A percentile compares a stretch with the other conserved stretches of the same genome.
phyloP scores from a whole-genome alignment of 2,113 vertebrate species.

The Grus americana region DNA sequence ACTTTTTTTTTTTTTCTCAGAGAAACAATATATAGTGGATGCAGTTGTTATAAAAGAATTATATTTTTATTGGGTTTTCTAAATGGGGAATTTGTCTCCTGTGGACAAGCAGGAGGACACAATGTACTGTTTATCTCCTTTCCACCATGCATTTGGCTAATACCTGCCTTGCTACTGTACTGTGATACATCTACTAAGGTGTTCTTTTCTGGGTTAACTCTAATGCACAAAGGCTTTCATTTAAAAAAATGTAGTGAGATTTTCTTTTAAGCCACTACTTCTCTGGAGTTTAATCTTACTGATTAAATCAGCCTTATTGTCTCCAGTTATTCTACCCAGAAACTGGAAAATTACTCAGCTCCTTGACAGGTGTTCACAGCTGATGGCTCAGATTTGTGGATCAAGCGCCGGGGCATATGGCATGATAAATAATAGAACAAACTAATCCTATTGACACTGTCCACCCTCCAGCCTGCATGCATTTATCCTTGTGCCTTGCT shows the following conservation, averaged over 20 bases:
- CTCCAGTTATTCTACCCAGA: neutral
- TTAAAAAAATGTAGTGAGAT: neutral
- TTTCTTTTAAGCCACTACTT: neutral
- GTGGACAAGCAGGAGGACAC: slow-evolving; percentile 17
- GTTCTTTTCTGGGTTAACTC: neutral
- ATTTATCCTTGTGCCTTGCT: neutral
- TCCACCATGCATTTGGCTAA: neutral
- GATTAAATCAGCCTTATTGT: neutral
- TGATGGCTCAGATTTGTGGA: neutral
- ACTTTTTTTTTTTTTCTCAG: neutral
- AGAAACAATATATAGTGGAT: neutral
- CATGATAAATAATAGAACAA: neutral
- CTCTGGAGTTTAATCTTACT: neutral
- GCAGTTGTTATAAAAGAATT: neutral
- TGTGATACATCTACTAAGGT: neutral
- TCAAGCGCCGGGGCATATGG: neutral
- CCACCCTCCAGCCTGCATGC: neutral
- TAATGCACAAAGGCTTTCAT: neutral
- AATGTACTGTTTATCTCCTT: slow-evolving; percentile 4
- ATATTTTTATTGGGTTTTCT: neutral
- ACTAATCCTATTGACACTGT: neutral
- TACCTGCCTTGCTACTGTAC: neutral
- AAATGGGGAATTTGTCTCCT: neutral
- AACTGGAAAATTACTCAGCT: neutral
- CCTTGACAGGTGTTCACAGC: slow-evolving; percentile 9